These are phyloP conservation scores for Papilio helenus DNA, from an alignment of 1,140 invertebrate species.

Conservation along the genomic window DNA sequence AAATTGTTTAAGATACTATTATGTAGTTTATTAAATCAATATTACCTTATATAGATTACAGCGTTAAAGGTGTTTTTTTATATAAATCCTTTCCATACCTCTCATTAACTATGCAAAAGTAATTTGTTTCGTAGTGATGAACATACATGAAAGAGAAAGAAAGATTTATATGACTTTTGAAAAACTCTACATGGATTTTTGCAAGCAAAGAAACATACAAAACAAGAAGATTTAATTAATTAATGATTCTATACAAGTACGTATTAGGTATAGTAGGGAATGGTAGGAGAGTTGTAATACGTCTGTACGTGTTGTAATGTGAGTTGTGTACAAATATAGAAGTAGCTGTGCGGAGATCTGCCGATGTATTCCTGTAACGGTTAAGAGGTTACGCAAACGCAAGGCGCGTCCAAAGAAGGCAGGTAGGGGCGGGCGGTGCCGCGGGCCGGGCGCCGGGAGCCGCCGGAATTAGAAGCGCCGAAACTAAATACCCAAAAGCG, in stretches of 20 bases:
- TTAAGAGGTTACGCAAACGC: conserved; percentile 48
- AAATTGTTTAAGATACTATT: background rate
- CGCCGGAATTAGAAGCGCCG: conserved; percentile 54
- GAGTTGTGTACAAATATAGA: conserved; percentile 28
- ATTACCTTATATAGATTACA: background rate
- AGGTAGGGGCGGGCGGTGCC: conserved; percentile 45
- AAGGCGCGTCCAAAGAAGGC: conserved; percentile 54
- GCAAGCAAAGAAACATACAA: too few relatives aligned
- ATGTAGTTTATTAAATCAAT: too few relatives aligned
- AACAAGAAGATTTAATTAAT: background rate
- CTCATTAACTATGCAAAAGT: background rate
- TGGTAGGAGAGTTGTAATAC: background rate
- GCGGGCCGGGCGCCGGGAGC: conserved; percentile 48
- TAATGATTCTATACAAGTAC: background rate
- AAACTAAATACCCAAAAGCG: conserved; percentile 80
- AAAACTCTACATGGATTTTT: too few relatives aligned
- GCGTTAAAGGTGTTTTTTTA: too few relatives aligned
- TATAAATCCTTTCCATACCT: background rate
- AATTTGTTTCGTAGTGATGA: background rate
- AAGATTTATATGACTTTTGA: too few relatives aligned
- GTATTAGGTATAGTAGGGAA: background rate
- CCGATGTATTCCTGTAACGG: conserved; percentile 50
- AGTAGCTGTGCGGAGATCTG: conserved; percentile 2
- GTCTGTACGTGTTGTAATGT: background rate
- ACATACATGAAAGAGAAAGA: background rate